Evolutionary conservation across 2,113 vertebrate species (phyloP).

Genomic region (Syngnathoides biaculeatus): DNA sequence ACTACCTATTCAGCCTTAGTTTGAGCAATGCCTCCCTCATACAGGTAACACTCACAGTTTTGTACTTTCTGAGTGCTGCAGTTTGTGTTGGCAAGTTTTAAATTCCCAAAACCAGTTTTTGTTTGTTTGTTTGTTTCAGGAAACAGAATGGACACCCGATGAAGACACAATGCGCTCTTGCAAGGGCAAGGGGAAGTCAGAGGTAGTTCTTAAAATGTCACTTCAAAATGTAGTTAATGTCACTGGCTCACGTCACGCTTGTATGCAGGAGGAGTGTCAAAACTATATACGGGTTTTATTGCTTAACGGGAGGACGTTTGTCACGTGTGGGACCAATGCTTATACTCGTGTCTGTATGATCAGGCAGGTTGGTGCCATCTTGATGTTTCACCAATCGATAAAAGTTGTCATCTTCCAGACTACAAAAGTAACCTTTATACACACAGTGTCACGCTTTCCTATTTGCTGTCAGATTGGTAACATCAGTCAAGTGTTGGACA

Average conservation of each 20-base stretch:
- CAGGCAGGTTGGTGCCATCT: conserved; percentile 74
- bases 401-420: background rate
- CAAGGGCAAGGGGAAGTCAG: conserved; percentile 94
- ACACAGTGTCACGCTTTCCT: background rate
- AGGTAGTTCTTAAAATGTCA: conserved; percentile 70
- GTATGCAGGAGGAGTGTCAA: conserved; percentile 88
- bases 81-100: background rate
- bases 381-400: background rate
- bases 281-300: conserved; percentile 93
- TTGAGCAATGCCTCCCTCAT: conserved; percentile 88
- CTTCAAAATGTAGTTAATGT: background rate
- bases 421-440: background rate
- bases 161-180: conserved; percentile 88
- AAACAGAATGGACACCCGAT: conserved; percentile 86
- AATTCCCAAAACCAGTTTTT: background rate
- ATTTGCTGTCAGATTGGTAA: conserved; percentile 74
- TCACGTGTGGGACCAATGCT: conserved; percentile 90
- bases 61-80: background rate
- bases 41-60: conserved; percentile 75
- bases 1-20: conserved; percentile 93
- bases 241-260: background rate
- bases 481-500: conserved; percentile 81
- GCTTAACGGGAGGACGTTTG: conserved; percentile 78
- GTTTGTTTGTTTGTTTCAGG: conserved; percentile 63
- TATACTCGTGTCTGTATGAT: conserved; percentile 88